Percentiles rank a stretch among this genome's conserved stretches.
Conservation (phyloP, 2,113 vertebrate genomes). For the Propithecus coquereli region DNA sequence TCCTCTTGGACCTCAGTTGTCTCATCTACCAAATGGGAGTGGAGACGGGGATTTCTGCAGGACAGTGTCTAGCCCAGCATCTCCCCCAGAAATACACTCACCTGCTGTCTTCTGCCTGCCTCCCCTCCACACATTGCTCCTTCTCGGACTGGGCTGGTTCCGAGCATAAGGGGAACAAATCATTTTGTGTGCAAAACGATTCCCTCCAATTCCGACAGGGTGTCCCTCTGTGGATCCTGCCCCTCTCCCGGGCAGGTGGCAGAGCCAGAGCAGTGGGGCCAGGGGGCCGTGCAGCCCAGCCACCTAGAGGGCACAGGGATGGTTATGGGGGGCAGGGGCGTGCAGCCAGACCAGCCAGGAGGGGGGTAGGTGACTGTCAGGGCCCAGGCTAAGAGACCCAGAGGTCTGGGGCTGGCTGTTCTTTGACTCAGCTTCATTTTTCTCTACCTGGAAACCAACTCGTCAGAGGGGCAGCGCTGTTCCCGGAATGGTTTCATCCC, state of each 20-base stretch:
- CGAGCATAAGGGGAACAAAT: neutral
- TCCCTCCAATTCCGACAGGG: neutral
- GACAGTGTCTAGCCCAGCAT: neutral
- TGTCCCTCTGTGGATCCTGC: neutral
- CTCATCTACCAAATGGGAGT: neutral
- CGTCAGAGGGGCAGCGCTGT: neutral
- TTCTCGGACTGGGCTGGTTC: neutral
- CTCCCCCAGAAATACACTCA: neutral
- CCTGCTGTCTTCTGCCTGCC: neutral
- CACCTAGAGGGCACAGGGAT: neutral
- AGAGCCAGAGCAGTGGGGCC: too few relatives aligned
- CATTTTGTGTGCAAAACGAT: neutral
- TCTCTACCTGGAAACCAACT: conserved; percentile 66
- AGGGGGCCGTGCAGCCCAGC: neutral
- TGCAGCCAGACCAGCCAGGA: neutral
- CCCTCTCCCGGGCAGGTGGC: neutral
- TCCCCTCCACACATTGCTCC: neutral
- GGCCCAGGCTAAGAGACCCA: neutral
- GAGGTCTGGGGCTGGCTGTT: conserved; percentile 14
- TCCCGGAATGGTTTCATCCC: conserved; percentile 51
- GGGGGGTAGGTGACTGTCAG: neutral
- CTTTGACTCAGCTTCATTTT: conserved; percentile 64
- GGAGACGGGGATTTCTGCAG: neutral
- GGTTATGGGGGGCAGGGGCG: neutral
- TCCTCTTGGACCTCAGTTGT: neutral